Evolutionary conservation across 30 jellyfish, hydroid and myxozoan species (phyloP).

Genomic region (Rhopilema esculentum): DNA sequence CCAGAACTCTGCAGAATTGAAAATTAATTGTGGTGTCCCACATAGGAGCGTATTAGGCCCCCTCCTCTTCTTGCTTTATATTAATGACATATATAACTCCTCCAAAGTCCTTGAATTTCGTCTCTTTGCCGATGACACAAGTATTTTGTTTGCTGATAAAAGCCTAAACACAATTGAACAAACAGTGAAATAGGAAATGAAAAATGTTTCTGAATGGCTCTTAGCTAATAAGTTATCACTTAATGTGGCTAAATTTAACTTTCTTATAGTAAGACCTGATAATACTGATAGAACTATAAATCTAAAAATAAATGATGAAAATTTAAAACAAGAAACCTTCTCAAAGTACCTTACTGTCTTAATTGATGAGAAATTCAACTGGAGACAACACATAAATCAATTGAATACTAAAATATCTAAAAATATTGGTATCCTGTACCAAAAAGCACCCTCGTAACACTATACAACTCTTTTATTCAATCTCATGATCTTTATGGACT

Average conservation of each 20-base stretch:
- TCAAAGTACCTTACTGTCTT: constrained; percentile 21
- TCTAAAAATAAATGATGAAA: neutral
- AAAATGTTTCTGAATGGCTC: constrained; percentile 17
- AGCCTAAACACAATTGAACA: no score
- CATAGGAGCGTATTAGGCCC: no score
- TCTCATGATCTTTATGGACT: no score
- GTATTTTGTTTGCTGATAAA: no score
- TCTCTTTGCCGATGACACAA: no score
- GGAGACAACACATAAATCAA: no score
- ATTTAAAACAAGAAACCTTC: constrained; percentile 16
- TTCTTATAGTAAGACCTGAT: neutral
- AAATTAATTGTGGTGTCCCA: no score
- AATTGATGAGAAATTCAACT: constrained; percentile 25
- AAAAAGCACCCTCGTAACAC: constrained; percentile 7
- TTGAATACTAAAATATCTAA: no score
- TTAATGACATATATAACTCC: no score
- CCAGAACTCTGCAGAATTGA: neutral
- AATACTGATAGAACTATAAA: neutral
- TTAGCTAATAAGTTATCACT: constrained; percentile 21
- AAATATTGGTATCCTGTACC: constrained; percentile 38
- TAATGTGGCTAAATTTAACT: no score
- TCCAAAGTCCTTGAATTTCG: no score
- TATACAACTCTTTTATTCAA: constrained; percentile 42
- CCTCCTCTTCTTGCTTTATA: no score
- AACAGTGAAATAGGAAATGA: neutral